A percentile compares a stretch with the other conserved stretches of the same genome.
These are phyloP conservation scores for Microdon myrmicae DNA, from an alignment of 2,888 invertebrate species.

Conservation along the genomic window DNA sequence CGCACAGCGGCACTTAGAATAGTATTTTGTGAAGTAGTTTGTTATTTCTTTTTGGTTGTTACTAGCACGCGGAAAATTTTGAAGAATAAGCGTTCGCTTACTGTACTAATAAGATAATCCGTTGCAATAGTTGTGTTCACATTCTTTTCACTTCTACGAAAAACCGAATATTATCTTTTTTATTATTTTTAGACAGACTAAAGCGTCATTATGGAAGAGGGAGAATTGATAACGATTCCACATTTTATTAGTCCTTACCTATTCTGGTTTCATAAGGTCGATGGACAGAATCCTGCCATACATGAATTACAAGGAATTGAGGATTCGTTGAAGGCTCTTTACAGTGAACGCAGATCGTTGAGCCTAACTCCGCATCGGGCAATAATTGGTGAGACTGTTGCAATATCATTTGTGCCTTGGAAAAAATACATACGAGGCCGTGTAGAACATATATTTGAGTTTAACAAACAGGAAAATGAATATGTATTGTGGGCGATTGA, in stretches of 20 bases:
- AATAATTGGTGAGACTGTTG: slow-evolving; percentile 51
- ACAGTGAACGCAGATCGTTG: slow-evolving; percentile 37
- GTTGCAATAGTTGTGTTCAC: too few relatives aligned
- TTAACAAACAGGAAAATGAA: slow-evolving; percentile 39
- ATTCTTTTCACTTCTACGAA: too few relatives aligned
- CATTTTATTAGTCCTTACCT: slow-evolving; percentile 57
- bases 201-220: slow-evolving; percentile 52
- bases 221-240: slow-evolving; percentile 53
- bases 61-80: too few relatives aligned
- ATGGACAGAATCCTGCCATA: slow-evolving; percentile 44
- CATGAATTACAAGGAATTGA: slow-evolving; percentile 49
- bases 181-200: too few relatives aligned
- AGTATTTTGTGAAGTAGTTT: too few relatives aligned
- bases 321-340: slow-evolving; percentile 41
- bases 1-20: too few relatives aligned
- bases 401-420: slow-evolving; percentile 54
- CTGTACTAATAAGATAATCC: too few relatives aligned
- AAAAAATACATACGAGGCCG: slow-evolving; percentile 56
- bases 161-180: too few relatives aligned
- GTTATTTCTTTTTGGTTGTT: too few relatives aligned
- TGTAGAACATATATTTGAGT: slow-evolving; percentile 49
- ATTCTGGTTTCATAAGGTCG: slow-evolving; percentile 56
- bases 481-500: slow-evolving; percentile 57
- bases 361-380: slow-evolving; percentile 35
- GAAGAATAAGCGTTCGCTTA: too few relatives aligned